Conservation (phyloP, 2,888 invertebrate species). For the Drosophila atripex region DNA sequence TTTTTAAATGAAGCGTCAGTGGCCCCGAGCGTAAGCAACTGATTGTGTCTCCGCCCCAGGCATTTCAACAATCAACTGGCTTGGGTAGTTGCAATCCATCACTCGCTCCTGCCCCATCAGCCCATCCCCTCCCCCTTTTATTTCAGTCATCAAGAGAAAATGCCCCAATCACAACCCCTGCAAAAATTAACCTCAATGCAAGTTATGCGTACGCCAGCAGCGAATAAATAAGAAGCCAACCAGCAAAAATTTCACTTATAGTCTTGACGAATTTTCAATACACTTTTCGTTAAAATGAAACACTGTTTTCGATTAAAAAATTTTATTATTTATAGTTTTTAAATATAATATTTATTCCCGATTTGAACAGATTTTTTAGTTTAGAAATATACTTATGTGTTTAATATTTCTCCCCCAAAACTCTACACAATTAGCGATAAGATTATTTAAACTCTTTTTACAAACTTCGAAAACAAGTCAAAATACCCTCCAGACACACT, state of each 20-base stretch:
- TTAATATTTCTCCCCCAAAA: no score
- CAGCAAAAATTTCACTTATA: not conserved
- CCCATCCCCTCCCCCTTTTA: not conserved
- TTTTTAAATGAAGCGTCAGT: slow-evolving; percentile 76
- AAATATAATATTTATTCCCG: no score
- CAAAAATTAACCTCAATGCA: slow-evolving; percentile 75
- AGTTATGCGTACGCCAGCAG: slow-evolving; percentile 62
- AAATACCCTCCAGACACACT: not conserved
- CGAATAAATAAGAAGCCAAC: slow-evolving; percentile 46
- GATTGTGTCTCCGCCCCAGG: slow-evolving; percentile 66
- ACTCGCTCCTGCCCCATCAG: not conserved
- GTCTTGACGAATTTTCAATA: not conserved
- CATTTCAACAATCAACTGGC: slow-evolving; percentile 68
- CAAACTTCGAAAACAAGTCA: slow-evolving; percentile 6
- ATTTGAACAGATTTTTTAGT: no score
- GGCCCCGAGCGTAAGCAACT: slow-evolving; percentile 63
- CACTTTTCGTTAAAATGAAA: not conserved
- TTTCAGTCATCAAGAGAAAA: slow-evolving; percentile 5
- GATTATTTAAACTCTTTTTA: not conserved
- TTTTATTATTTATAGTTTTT: not conserved
- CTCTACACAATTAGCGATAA: no score
- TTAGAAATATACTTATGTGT: no score
- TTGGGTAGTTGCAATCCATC: slow-evolving; percentile 42
- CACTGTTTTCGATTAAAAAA: not conserved
- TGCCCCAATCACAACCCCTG: slow-evolving; percentile 38